Base-by-base conservation (phyloP, 2,797 vertebrate genomes). In the Remorina albescens region DNA sequence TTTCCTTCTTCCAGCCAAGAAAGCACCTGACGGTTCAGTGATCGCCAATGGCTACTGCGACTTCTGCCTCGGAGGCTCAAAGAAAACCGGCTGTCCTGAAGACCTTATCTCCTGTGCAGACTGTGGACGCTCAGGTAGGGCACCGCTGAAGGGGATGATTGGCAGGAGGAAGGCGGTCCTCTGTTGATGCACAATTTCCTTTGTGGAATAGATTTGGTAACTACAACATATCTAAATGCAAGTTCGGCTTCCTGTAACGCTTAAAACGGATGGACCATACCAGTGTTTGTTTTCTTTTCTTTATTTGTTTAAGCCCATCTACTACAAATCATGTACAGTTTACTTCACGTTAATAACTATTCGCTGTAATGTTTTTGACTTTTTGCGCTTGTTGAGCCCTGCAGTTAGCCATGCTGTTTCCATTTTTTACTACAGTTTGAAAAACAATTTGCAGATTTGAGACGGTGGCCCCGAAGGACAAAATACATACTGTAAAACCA, bases 31-130 rank as follows among this genome's bases (percentile, higher is more conserved):
- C 0, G 96, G 97, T 79, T 96, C 96, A 0, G 96, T 97, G 89
- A 97, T 97, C 76, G 96, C 96, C 80, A 98, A 97, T 13, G 96
- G 96, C 84, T 97, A 97, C 93, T 98, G 97, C 78, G 97, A 98
- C 93, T 98, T 98, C 94, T 98, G 97, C 87, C 94, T 98, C 59
- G 97, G 97, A 49, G 97, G 96, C 85, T 97, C 96, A 62, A 97
- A 97, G 94, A 98, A 98, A 94, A 97, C 96, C 0, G 97, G 97
- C 78, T 98, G 96, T 92, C 97, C 97, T 0, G 97, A 98, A 92
- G 97, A 98, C 92, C 96, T 98, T 61, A 97, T 98, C 86, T 98
- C 96, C 89, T 98, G 97, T 82, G 97, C 97, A 4, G 97, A 98
- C 93, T 98, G 97, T 75, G 97, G 97, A 63, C 95, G 97, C 83